These are phyloP conservation scores for Megalops cyprinoides DNA, from an alignment of 2,797 vertebrate species.

Conservation along the genomic window DNA sequence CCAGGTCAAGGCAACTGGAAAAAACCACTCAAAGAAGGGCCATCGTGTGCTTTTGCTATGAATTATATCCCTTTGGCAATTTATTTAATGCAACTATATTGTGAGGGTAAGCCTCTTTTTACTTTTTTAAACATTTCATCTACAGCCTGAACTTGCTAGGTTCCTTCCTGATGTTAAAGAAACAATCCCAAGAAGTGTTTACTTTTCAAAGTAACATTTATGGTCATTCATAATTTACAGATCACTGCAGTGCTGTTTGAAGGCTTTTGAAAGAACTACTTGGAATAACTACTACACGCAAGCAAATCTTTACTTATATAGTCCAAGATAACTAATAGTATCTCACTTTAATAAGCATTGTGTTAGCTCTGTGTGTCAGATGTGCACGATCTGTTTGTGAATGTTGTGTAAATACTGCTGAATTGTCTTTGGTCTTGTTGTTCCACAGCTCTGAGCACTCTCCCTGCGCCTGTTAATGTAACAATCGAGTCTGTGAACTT, in stretches of 20 bases:
- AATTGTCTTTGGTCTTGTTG: no score
- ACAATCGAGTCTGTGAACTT: constrained; percentile 44
- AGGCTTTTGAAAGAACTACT: background rate
- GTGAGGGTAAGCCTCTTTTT: constrained; percentile 5
- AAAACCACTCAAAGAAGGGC: background rate
- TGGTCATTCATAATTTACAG: background rate
- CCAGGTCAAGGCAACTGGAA: background rate
- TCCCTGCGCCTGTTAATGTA: constrained; percentile 46
- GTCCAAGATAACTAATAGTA: no score
- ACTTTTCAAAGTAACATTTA: background rate
- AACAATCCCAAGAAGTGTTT: background rate
- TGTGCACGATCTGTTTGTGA: no score
- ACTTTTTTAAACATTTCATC: background rate
- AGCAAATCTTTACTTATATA: no score
- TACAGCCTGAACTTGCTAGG: background rate
- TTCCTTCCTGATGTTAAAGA: no score
- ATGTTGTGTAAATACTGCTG: no score
- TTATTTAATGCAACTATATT: background rate
- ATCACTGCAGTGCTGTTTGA: background rate
- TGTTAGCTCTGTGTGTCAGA: background rate
- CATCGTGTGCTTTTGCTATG: background rate
- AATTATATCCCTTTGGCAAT: constrained; percentile 3
- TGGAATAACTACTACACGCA: background rate
- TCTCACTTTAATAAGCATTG: no score
- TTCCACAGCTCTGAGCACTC: constrained; percentile 32